Percentiles rank a stretch among this genome's conserved stretches.
These are phyloP conservation scores for Triops longicaudatus DNA, from an alignment of 1,140 invertebrate genomes.

Conservation along the genomic window DNA sequence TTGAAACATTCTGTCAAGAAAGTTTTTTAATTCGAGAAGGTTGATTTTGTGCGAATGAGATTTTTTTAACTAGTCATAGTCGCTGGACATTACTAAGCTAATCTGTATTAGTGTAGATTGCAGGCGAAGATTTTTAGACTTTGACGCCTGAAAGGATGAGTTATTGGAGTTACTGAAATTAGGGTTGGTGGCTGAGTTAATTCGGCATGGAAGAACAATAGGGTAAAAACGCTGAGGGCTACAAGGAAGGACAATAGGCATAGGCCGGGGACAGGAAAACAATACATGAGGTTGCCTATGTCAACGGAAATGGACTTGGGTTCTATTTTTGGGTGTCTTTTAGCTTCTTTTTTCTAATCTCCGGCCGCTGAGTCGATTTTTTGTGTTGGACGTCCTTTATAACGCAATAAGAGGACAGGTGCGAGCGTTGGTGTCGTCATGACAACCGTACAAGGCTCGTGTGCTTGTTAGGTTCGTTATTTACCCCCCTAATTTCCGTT, in stretches of 20 bases:
- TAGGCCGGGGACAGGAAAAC: not conserved
- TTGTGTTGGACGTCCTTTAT: not conserved
- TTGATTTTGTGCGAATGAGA: too few relatives aligned
- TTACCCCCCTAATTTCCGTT: not conserved
- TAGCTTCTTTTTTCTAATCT: not conserved
- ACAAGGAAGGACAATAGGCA: not conserved
- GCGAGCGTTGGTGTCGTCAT: conserved; percentile 1
- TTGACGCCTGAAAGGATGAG: too few relatives aligned
- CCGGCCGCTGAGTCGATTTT: too few relatives aligned
- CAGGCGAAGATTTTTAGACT: too few relatives aligned
- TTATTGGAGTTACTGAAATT: too few relatives aligned
- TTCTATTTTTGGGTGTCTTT: not conserved
- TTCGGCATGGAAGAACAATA: not conserved
- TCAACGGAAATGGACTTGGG: not conserved
- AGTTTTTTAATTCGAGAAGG: too few relatives aligned
- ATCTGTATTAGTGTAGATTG: too few relatives aligned
- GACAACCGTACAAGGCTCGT: not conserved
- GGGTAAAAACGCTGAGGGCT: not conserved
- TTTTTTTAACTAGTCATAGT: too few relatives aligned
- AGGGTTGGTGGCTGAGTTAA: too few relatives aligned
- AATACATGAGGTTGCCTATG: not conserved
- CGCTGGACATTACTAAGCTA: too few relatives aligned
- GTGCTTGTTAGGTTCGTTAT: too few relatives aligned
- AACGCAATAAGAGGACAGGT: conserved; percentile 7
- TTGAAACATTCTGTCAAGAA: too few relatives aligned